Percentiles rank a stretch among this genome's conserved stretches.
Evolutionary conservation across 1,140 invertebrate genomes (phyloP).

Genomic region (Cotesia chilonis): DNA sequence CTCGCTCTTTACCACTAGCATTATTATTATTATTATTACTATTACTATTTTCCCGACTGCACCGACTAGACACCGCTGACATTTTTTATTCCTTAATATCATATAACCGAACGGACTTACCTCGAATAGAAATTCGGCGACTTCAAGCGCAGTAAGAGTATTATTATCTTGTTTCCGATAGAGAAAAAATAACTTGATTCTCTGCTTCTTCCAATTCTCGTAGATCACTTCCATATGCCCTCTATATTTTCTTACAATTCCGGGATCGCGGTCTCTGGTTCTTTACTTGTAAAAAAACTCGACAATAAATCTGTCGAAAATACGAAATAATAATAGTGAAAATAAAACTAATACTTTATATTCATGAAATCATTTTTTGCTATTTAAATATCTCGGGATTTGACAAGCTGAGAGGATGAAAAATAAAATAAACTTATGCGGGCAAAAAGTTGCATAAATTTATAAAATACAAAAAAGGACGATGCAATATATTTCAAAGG

Average conservation of each 20-base stretch:
- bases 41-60: conserved; percentile 28
- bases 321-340: neutral
- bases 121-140: too few species aligned
- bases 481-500: conserved; percentile 9
- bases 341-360: neutral
- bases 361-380: neutral
- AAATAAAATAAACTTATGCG: conserved; percentile 7
- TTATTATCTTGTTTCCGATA: too few species aligned
- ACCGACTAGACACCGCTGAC: neutral
- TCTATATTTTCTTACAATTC: too few species aligned
- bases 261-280: too few species aligned
- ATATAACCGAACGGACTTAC: neutral
- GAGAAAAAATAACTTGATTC: too few species aligned
- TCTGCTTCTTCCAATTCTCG: too few species aligned
- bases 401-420: conserved; percentile 5
- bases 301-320: neutral
- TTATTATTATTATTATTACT: too few species aligned
- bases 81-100: conserved; percentile 5
- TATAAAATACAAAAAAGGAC: neutral
- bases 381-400: neutral
- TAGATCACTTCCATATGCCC: too few species aligned
- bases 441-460: neutral
- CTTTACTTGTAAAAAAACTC: too few species aligned
- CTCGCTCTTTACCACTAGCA: neutral
- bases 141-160: too few species aligned